Evolutionary conservation across 2,797 vertebrate genomes (phyloP), one percentile per base, ranked within the genome.

Genomic region (Adelosebastes latens): DNA sequence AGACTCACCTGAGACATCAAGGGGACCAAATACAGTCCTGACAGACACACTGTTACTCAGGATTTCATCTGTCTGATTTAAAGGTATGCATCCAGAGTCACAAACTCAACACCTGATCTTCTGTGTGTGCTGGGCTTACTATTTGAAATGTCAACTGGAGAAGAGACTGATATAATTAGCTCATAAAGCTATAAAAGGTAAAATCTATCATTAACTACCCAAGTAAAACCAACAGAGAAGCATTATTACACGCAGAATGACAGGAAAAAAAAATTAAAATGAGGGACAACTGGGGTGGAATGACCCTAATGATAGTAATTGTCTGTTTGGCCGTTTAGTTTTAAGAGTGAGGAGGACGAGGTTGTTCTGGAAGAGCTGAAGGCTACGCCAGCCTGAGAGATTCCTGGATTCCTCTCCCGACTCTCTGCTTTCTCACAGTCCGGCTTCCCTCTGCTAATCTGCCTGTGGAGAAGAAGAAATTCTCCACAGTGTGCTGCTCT

Each of bases 271-370:
- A 46, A 6, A 85, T 74, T 69, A 60, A 86, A 83, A 83, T 56
- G 60, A 86, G 29, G 56, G 83, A 80, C 87, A 83, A 85, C 83
- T 68, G 77, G 68, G 84, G 55, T 65, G 80, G 86, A 92, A 91
- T 75, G 87, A 88, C 82, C 77, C 73, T 94, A 94, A 96, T 93
- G 85, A 94, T 87, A 89, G 90, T 93, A 88, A 92, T 90, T 90
- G 66, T 85, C 74, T 85, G 83, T 83, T 75, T 76, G 80, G 85
- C 60, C 81, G 39, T 92, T 92, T 91, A 92, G 88, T 91, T 94
- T 94, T 88, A 94, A 87, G 85, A 89, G 75, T 75, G 68, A 84
- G 60, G 75, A 84, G 77, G 78, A 82, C 72, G 72, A 65, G 59
- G 85, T 80, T 85, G 81, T 67, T 72, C 75, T 90, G 66, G 79